Conservation (phyloP, 2,888 invertebrate species). For the Zelleria hepariella region DNA sequence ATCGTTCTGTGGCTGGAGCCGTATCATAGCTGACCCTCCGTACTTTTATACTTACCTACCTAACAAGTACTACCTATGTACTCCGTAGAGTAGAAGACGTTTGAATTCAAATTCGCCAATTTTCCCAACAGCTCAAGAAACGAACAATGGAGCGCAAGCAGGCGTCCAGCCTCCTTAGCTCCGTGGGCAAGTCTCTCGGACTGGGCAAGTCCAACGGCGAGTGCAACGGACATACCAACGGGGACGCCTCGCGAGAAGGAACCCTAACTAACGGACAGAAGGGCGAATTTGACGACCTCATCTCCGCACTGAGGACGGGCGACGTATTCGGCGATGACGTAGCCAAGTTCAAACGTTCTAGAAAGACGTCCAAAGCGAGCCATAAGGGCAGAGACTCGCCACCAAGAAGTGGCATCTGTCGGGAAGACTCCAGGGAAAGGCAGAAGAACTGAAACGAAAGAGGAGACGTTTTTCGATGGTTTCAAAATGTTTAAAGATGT, state of each 20-base stretch:
- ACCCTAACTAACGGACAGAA: constrained; percentile 69
- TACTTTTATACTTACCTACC: too few species aligned
- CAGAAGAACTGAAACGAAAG: constrained; percentile 49
- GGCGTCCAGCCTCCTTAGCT: constrained; percentile 82
- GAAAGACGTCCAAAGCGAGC: constrained; percentile 55
- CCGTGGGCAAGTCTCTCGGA: constrained; percentile 80
- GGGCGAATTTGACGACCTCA: constrained; percentile 96
- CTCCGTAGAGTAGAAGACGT: too few species aligned
- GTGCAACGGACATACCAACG: constrained; percentile 66
- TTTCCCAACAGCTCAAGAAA: constrained; percentile 77
- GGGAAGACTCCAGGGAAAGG: constrained; percentile 63
- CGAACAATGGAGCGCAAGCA: constrained; percentile 90
- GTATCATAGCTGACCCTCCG: too few species aligned
- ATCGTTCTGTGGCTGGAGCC: too few species aligned
- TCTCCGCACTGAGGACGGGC: constrained; percentile 93
- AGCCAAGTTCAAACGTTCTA: constrained; percentile 81
- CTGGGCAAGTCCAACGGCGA: constrained; percentile 71
- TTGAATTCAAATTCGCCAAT: too few species aligned
- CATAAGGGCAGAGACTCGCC: constrained; percentile 63
- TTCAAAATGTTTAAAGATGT: not conserved
- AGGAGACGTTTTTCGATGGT: not conserved
- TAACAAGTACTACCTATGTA: too few species aligned
- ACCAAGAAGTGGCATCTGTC: constrained; percentile 41
- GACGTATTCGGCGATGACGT: constrained; percentile 97
- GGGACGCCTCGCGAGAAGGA: constrained; percentile 44